A percentile compares a stretch with the other conserved stretches of the same genome.
Conservation (phyloP, 2,888 invertebrate genomes). For the Caenorhabditis zanzibari region DNA sequence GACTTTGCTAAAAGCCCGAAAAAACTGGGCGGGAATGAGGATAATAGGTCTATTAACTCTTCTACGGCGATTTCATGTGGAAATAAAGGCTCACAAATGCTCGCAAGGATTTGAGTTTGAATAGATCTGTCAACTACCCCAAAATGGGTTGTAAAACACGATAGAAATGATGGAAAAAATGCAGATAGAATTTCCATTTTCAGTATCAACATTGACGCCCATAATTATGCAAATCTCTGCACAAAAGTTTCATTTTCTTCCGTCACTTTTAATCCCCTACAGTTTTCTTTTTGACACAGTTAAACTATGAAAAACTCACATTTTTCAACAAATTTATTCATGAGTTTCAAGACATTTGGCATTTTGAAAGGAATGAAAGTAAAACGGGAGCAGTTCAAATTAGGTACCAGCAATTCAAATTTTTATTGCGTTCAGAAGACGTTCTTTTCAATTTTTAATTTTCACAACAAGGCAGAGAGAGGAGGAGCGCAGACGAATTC, state of each 20-base stretch:
- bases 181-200: neutral
- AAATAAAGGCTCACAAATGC: too few relatives aligned
- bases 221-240: slow-evolving; percentile 44
- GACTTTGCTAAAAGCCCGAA: too few relatives aligned
- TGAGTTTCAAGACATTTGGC: slow-evolving; percentile 22
- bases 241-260: slow-evolving; percentile 17
- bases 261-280: slow-evolving; percentile 29
- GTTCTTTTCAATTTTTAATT: slow-evolving; percentile 37
- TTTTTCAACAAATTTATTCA: slow-evolving; percentile 43
- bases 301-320: slow-evolving; percentile 4
- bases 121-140: too few relatives aligned
- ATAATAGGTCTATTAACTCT: too few relatives aligned
- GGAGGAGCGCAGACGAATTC: neutral
- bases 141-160: neutral
- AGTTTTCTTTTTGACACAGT: slow-evolving; percentile 6
- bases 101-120: too few relatives aligned
- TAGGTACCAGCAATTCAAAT: slow-evolving; percentile 48
- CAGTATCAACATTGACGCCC: neutral
- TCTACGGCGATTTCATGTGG: too few relatives aligned
- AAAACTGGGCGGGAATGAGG: too few relatives aligned
- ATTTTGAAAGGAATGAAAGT: slow-evolving; percentile 48
- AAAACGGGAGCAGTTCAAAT: slow-evolving; percentile 50
- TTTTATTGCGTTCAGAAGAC: slow-evolving; percentile 55
- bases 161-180: neutral
- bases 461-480: slow-evolving; percentile 18